Evolutionary conservation across 1,140 invertebrate genomes (phyloP), one percentile per base, ranked within the genome.

Genomic region (Amyelois transitella): DNA sequence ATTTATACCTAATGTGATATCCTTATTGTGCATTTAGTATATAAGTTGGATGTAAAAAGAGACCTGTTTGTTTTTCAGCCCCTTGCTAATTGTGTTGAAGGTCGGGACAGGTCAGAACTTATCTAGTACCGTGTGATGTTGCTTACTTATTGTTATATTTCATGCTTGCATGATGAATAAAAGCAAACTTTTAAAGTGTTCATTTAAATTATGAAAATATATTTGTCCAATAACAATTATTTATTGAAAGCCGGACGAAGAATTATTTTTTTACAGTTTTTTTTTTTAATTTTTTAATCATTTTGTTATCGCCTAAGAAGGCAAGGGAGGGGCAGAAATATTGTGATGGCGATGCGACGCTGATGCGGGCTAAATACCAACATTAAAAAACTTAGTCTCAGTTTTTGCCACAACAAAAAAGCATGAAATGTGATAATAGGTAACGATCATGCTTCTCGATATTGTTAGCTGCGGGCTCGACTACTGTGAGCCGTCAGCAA

Each of bases 21-120:
- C n/a, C n/a, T n/a, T n/a, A n/a, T n/a, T n/a, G 28, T 54, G 54
- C 43, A 17, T 17, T 45, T 52, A 53, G 52, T 44, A 38, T 56
- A 14, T 53, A 61, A 48, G 12, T 57, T 47, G 43, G 55, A 45
- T 62, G 55, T 68, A 63, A 62, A 63, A 55, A 32, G 18, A 56
- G 63, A 60, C 65, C 62, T 66, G 64, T 84, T 80, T 81, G 55
- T 81, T 78, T 80, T 82, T 83, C 84, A 86, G 81, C 69, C 65
- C 55, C 62, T 78, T 80, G 72, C 73, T 51, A 75, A 69, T 58
- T 77, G 69, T 71, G 69, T 73, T 75, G 73, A 48, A 74, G 51
- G 12, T 38, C 32, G 12, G 32, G 51, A 62, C 73, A 86, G 81
- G 81, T 85, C 79, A 86, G 82, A 73, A 51, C 59, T 61, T 55